Conservation (phyloP, 2,113 vertebrate species). For the Murina feae region DNA sequence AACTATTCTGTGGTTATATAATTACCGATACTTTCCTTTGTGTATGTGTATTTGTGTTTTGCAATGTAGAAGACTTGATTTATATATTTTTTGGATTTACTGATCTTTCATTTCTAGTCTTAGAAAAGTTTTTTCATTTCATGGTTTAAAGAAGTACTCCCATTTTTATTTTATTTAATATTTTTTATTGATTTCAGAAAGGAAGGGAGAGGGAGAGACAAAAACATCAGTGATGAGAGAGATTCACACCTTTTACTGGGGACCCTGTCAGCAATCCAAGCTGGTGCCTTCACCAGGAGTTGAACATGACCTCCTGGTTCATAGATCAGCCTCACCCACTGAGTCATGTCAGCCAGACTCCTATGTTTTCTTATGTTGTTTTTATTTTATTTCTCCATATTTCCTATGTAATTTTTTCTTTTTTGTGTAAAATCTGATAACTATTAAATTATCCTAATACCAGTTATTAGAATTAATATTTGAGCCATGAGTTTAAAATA, state of each 20-base stretch:
- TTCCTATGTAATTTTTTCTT: not conserved
- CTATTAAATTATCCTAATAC: not conserved
- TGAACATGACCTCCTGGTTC: no score
- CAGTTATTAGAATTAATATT: not conserved
- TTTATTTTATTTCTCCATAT: not conserved
- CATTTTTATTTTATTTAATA: not conserved
- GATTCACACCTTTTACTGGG: no score
- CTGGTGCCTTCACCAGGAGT: no score
- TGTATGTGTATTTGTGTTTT: not conserved
- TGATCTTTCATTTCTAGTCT: not conserved
- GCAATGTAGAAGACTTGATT: not conserved
- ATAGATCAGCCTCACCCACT: no score
- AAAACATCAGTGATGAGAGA: no score
- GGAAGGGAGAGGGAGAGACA: no score
- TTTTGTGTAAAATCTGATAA: not conserved
- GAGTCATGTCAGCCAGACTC: no score
- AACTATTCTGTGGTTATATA: not conserved
- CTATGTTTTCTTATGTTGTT: not conserved
- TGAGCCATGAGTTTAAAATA: not conserved
- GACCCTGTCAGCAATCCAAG: no score
- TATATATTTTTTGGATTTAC: not conserved
- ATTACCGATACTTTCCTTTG: not conserved
- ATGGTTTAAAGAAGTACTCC: not conserved
- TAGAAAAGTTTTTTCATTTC: not conserved
- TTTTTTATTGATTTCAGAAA: not conserved